A percentile compares a stretch with the other conserved stretches of the same genome.
These are phyloP conservation scores for Perodicticus potto DNA, from an alignment of 2,797 vertebrate genomes.

Conservation along the genomic window DNA sequence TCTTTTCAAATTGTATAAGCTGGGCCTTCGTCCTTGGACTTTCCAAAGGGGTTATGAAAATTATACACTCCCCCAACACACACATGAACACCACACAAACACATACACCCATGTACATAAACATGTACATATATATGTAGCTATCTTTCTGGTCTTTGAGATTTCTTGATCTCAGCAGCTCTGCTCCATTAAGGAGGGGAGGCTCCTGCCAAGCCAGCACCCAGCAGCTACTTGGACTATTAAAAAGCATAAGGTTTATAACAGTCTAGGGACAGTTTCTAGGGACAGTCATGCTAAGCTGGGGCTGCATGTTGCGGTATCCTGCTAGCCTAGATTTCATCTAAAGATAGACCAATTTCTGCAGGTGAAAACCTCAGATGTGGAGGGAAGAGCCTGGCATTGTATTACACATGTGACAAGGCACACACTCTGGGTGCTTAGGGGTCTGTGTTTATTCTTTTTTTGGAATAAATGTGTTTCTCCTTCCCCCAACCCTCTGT, in stretches of 20 bases:
- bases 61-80: not conserved
- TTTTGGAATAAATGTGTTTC: slow-evolving; percentile 35
- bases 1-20: not conserved
- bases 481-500: slow-evolving; percentile 28
- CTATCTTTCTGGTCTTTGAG: not conserved
- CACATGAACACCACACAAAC: no score
- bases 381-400: not conserved
- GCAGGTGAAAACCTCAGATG: not conserved
- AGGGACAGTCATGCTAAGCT: not conserved
- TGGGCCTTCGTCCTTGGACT: not conserved
- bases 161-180: not conserved
- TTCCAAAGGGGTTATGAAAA: not conserved
- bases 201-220: not conserved
- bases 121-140: not conserved
- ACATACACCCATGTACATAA: not conserved
- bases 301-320: rapidly evolving
- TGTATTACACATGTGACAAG: not conserved
- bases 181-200: not conserved
- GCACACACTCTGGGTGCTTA: not conserved
- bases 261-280: not conserved
- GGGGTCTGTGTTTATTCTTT: not conserved
- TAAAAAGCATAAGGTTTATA: not conserved
- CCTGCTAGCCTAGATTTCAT: not conserved
- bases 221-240: not conserved
- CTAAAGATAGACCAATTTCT: not conserved